These are phyloP conservation scores for Dione juno DNA, from an alignment of 2,888 invertebrate species.

Conservation along the genomic window DNA sequence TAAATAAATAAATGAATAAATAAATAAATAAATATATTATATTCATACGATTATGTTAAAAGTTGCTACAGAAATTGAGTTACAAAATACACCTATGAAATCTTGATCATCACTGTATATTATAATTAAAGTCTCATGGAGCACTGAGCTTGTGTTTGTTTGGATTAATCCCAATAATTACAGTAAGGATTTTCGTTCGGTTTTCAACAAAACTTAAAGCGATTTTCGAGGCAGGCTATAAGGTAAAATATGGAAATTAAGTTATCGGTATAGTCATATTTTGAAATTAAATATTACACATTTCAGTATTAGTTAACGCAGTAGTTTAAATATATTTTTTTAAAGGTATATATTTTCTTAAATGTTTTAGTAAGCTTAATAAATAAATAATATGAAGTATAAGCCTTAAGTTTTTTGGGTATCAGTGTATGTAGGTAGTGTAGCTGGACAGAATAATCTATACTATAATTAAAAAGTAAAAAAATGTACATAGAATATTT, in stretches of 20 bases:
- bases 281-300: too few relatives aligned
- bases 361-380: too few relatives aligned
- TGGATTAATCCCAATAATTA: constrained; percentile 8
- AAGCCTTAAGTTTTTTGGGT: too few relatives aligned
- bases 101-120: constrained; percentile 1
- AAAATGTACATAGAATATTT: too few relatives aligned
- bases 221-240: not conserved
- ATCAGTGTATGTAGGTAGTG: too few relatives aligned
- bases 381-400: too few relatives aligned
- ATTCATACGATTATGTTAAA: not conserved
- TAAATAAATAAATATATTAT: not conserved
- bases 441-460: too few relatives aligned
- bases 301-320: too few relatives aligned
- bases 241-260: not conserved
- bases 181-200: constrained; percentile 1
- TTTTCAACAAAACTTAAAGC: not conserved
- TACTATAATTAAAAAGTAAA: too few relatives aligned
- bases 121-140: constrained; percentile 5
- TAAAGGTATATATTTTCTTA: too few relatives aligned
- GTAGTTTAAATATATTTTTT: too few relatives aligned
- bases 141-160: constrained; percentile 6
- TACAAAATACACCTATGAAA: constrained; percentile 8
- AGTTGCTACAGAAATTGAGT: not conserved
- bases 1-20: too few relatives aligned
- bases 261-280: constrained; percentile 15